Evolutionary conservation across 2,113 vertebrate genomes (phyloP).

Genomic region (Speoplatyrhinus poulsoni): DNA sequence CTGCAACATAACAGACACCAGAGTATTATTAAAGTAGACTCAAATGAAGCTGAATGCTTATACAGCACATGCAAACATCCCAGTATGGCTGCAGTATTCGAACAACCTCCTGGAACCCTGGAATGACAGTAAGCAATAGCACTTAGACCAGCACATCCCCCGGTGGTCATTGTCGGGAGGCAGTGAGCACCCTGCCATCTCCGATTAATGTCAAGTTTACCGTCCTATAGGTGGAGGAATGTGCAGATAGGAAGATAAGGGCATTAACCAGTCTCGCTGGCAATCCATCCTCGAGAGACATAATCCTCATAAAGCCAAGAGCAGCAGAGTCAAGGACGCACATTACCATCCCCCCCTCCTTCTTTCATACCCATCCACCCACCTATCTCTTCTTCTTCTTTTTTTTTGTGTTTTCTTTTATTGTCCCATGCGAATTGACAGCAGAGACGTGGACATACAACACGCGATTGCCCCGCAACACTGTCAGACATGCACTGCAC

Average conservation of each 20-base stretch:
- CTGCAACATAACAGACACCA: neutral
- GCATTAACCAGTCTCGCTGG: slow-evolving; percentile 43
- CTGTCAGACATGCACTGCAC: slow-evolving; percentile 33
- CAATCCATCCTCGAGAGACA: slow-evolving; percentile 25
- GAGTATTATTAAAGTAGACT: too few relatives aligned
- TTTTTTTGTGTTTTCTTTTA: neutral
- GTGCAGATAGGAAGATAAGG: slow-evolving; percentile 26
- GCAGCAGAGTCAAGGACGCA: slow-evolving; percentile 34
- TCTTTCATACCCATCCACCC: neutral
- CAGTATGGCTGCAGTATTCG: neutral
- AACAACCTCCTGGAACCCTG: slow-evolving; percentile 17
- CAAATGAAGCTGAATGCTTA: neutral
- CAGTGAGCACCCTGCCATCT: slow-evolving; percentile 24
- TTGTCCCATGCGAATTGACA: slow-evolving; percentile 19
- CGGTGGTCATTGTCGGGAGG: slow-evolving; percentile 1
- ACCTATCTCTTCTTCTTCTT: slow-evolving; percentile 15
- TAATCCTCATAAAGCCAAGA: slow-evolving; percentile 11
- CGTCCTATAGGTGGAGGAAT: slow-evolving; percentile 44
- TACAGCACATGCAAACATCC: neutral
- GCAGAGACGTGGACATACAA: slow-evolving; percentile 39
- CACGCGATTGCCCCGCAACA: slow-evolving; percentile 53
- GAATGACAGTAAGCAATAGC: neutral
- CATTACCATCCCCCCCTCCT: neutral
- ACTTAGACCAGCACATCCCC: slow-evolving; percentile 2
- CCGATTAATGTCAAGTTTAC: slow-evolving; percentile 42